A percentile compares a stretch with the other conserved stretches of the same genome.
These are phyloP conservation scores for Drosophila bifasciata DNA, from an alignment of 1,140 invertebrate genomes.

Conservation along the genomic window DNA sequence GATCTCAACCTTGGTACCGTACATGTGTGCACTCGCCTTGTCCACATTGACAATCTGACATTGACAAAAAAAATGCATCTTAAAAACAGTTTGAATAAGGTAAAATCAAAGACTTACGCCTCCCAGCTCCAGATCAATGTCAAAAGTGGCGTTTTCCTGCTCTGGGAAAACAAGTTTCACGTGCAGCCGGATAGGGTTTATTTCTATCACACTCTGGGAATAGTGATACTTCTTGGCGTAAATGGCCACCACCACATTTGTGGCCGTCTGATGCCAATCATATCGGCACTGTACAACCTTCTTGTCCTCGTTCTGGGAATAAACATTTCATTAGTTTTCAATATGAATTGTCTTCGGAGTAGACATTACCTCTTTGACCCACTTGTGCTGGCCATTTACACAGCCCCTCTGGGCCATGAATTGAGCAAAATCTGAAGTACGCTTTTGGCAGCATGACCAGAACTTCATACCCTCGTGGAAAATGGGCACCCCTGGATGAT, in stretches of 20 bases:
- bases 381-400: conserved; percentile 92
- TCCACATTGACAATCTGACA: conserved; percentile 90
- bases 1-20: conserved; percentile 97
- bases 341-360: not conserved
- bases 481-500: conserved; percentile 95
- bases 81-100: too few relatives aligned
- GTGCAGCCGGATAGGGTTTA: conserved; percentile 93
- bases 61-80: conserved; percentile 78
- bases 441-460: conserved; percentile 98
- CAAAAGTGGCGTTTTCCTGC: conserved; percentile 89
- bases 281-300: conserved; percentile 90
- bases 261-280: conserved; percentile 97
- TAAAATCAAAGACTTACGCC: conserved; percentile 87
- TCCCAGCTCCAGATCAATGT: conserved; percentile 92
- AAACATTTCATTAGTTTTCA: not conserved
- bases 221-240: conserved; percentile 96
- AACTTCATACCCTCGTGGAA: conserved; percentile 99
- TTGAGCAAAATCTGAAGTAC: conserved; percentile 96
- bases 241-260: conserved; percentile 92
- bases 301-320: conserved; percentile 60
- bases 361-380: conserved; percentile 89
- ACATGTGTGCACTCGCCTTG: conserved; percentile 90
- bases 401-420: conserved; percentile 96
- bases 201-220: conserved; percentile 89
- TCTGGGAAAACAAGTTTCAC: conserved; percentile 92